These are phyloP conservation scores for Orchestes rusci DNA, from an alignment of 2,888 invertebrate species.

Conservation along the genomic window DNA sequence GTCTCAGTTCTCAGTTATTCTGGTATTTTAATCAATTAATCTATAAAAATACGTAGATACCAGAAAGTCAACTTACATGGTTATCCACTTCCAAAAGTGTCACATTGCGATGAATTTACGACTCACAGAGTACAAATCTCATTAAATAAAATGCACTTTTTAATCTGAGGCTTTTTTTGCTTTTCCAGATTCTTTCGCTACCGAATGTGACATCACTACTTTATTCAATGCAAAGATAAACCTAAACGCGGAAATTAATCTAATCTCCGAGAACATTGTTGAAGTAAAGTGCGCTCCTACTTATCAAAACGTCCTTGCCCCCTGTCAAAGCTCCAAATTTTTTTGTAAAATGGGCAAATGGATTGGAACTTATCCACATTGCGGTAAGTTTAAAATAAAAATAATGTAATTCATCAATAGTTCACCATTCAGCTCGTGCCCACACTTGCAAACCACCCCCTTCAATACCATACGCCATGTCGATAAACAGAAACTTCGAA, in stretches of 20 bases:
- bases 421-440: constrained; percentile 36
- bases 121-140: no score
- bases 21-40: no score
- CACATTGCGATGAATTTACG: no score
- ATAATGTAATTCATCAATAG: not conserved
- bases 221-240: constrained; percentile 11
- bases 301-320: constrained; percentile 37
- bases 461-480: constrained; percentile 35
- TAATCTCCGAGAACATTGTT: constrained; percentile 36
- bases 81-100: no score
- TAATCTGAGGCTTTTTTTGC: no score
- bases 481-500: constrained; percentile 32
- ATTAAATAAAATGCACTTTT: no score
- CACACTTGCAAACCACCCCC: constrained; percentile 40
- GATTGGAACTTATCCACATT: constrained; percentile 40
- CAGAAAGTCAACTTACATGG: no score
- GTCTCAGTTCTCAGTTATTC: no score
- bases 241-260: constrained; percentile 2
- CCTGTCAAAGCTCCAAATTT: constrained; percentile 37
- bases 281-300: constrained; percentile 38
- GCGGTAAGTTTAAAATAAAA: constrained; percentile 40
- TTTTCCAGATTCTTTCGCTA: no score
- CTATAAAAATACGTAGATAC: no score
- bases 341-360: constrained; percentile 40
- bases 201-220: no score